Evolutionary conservation across 2,888 invertebrate species (phyloP).

Genomic region (Eristalis arbustorum): DNA sequence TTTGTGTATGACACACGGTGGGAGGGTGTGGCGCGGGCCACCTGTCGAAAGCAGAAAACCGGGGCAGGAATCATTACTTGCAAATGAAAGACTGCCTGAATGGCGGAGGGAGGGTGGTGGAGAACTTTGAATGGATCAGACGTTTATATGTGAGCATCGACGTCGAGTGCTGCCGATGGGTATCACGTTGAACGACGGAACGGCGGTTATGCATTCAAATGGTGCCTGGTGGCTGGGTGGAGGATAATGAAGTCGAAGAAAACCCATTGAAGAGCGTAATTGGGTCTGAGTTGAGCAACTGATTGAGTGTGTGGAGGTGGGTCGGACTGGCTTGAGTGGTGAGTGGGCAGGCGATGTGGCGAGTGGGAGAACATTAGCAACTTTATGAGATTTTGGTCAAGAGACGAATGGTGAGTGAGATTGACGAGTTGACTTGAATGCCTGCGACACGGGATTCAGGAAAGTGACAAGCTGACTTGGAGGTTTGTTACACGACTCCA

Average conservation of each 20-base stretch:
- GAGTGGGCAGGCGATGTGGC: not conserved
- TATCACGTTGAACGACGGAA: not conserved
- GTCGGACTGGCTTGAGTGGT: not conserved
- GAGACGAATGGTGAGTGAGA: no score
- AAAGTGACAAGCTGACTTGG: no score
- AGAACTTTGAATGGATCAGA: slow-evolving; percentile 9
- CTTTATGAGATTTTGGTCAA: not conserved
- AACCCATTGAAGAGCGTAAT: slow-evolving; percentile 58
- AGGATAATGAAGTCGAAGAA: slow-evolving; percentile 39
- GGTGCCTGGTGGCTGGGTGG: not conserved
- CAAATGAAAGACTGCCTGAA: slow-evolving; percentile 7
- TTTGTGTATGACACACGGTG: slow-evolving; percentile 50
- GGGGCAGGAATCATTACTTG: slow-evolving; percentile 44
- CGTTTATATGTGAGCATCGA: not conserved
- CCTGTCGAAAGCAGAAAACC: slow-evolving; percentile 57
- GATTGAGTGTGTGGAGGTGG: not conserved
- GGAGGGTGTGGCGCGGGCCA: no score
- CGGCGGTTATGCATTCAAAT: slow-evolving; percentile 46
- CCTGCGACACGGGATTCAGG: no score
- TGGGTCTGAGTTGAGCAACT: slow-evolving; percentile 43
- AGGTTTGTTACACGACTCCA: not conserved
- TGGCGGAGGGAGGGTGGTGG: not conserved
- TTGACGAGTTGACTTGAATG: no score
- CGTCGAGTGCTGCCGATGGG: not conserved
- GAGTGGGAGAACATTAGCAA: not conserved